A percentile compares a stretch with the other conserved stretches of the same genome.
phyloP scores from a whole-genome alignment of 2,888 invertebrate species.

The Oxystoma pomonae region DNA sequence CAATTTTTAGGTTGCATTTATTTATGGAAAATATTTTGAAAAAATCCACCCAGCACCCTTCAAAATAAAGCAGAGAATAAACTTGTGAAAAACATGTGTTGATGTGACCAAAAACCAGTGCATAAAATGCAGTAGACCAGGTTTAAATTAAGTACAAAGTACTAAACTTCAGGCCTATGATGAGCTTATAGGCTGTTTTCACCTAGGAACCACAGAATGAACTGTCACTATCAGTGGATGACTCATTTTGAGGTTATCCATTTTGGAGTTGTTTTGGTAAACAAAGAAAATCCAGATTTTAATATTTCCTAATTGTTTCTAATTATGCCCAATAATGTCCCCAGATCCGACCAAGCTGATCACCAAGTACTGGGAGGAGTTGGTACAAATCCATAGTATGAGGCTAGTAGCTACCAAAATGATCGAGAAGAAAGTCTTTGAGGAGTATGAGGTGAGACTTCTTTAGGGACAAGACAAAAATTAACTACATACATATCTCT shows the following conservation, averaged over 20 bases:
- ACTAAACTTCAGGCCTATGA: too few relatives aligned
- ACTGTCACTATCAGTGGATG: too few relatives aligned
- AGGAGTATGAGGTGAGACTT: neutral
- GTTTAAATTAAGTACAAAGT: too few relatives aligned
- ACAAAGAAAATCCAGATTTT: too few relatives aligned
- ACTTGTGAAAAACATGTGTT: neutral
- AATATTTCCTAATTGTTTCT: too few relatives aligned
- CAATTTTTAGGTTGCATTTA: neutral
- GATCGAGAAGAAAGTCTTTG: neutral
- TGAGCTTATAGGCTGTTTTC: too few relatives aligned
- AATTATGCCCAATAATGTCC: too few relatives aligned
- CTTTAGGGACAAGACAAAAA: too few relatives aligned
- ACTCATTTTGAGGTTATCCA: too few relatives aligned
- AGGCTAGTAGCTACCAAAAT: neutral
- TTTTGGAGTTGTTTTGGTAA: too few relatives aligned
- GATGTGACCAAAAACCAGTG: neutral
- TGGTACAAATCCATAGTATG: neutral
- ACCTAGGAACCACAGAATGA: too few relatives aligned
- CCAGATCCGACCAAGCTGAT: neutral
- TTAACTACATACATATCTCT: neutral
- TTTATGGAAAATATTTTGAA: neutral
- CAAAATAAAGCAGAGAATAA: neutral
- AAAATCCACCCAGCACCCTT: neutral
- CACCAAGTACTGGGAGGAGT: neutral
- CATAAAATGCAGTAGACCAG: neutral